Base-by-base conservation (phyloP, 2,888 invertebrate species). In the Drosophila hawaiiensis region DNA sequence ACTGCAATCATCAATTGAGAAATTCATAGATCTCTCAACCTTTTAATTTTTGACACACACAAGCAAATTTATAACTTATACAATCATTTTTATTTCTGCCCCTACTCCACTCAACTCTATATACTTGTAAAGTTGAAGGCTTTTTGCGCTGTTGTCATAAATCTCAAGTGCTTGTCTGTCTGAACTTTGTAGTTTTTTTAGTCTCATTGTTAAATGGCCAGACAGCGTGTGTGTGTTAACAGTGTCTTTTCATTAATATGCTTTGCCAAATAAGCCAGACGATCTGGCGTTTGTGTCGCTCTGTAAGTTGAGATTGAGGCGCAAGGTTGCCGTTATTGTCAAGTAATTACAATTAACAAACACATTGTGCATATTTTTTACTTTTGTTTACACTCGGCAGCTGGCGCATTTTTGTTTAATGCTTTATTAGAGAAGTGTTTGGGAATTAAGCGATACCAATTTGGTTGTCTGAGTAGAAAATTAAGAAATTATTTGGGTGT, bases 251-350 rank as follows among this genome's bases (percentile, higher is more conserved):
- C 84, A 86, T 86, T 87, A 84, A 87, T 76, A 62, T 67, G 65
- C 29, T 56, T 73, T 83, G 78, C 70, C 78, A 78, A 81, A 75
- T 73, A 79, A 67, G 73, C 75, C 68, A 76, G 79, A 72, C 53
- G 25, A 77, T 74, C 82, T 74, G 68, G 41, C 54, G 60, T 58
- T 47, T 71, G 47, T 68, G 64, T 73, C 65, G 72, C 64, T 50
- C 59, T 73, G 89, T 80, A 87, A 87, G 73, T 59, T 62, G 82
- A 87, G 90, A 85, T 82, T 68, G 80, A 73, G 89, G 74, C 80
- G 77, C 87, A 87, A 87, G 87, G 87, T 87, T 90, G 89, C 71
- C 82, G 80, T 90, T 87, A 85, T 83, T 90, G 89, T 78, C 83
- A 78, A 80, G 74, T 80, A 76, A 78, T 87, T 89, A 89, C 70